Evolutionary conservation across 2,888 invertebrate genomes (phyloP).

Genomic region (Fissipunctia ypsillon): DNA sequence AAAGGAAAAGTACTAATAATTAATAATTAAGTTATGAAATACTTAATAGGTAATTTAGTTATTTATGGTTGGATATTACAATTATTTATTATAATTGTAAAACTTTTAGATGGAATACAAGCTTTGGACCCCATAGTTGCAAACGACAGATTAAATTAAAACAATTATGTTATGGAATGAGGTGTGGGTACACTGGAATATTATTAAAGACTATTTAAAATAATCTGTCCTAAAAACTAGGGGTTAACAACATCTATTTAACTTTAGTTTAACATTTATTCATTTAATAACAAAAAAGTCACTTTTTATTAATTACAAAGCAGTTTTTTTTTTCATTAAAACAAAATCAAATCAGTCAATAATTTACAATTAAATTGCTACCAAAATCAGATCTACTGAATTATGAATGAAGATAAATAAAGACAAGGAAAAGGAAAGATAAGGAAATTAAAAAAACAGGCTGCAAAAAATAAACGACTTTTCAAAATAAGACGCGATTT

Average conservation of each 20-base stretch:
- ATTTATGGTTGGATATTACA: constrained; percentile 12
- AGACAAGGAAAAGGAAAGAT: too few relatives aligned
- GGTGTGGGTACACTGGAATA: constrained; percentile 1
- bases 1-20: constrained; percentile 5
- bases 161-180: constrained; percentile 11
- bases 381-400: constrained; percentile 27
- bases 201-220: constrained; percentile 40
- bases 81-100: not conserved
- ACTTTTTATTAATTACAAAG: not conserved
- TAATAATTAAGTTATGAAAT: too few relatives aligned
- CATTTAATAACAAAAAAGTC: constrained; percentile 9
- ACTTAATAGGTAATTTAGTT: not conserved
- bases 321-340: not conserved
- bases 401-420: too few relatives aligned
- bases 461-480: too few relatives aligned
- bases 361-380: constrained; percentile 8
- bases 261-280: constrained; percentile 37
- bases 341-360: constrained; percentile 40
- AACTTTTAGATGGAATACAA: constrained; percentile 31
- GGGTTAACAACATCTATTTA: constrained; percentile 40
- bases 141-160: constrained; percentile 61
- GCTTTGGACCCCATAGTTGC: constrained; percentile 44
- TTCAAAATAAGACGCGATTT: too few relatives aligned
- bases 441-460: too few relatives aligned
- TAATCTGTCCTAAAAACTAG: constrained; percentile 61